Conservation (phyloP, 2,888 invertebrate species). For the Sarcophaga carnaria region DNA sequence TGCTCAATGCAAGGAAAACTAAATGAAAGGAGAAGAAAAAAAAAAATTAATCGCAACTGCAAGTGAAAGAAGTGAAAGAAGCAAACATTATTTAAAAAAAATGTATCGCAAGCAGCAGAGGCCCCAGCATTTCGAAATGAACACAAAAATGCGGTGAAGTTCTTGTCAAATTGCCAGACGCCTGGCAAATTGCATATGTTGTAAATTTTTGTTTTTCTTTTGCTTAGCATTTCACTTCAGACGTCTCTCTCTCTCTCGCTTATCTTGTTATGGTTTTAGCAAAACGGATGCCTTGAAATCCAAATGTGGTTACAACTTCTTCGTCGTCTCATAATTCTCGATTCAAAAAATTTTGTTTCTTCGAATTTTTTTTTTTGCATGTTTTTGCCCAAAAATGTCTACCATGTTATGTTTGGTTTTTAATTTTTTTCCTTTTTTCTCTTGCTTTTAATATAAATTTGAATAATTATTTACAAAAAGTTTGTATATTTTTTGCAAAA, state of each 20-base stretch:
- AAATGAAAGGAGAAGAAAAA: not conserved
- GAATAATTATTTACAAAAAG: constrained; percentile 55
- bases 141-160: constrained; percentile 54
- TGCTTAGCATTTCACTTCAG: not conserved
- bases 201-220: constrained; percentile 22
- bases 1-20: constrained; percentile 3
- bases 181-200: constrained; percentile 65
- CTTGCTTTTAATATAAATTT: constrained; percentile 53
- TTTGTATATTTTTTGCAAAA: constrained; percentile 39
- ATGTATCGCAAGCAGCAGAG: not conserved
- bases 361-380: not conserved
- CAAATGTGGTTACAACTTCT: not conserved
- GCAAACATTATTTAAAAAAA: not conserved
- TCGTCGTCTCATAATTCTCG: not conserved
- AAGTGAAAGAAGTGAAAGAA: constrained; percentile 24
- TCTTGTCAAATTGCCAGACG: constrained; percentile 59
- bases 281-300: no score
- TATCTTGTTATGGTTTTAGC: not conserved
- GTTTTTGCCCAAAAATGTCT: constrained; percentile 37
- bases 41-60: constrained; percentile 11
- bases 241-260: not conserved
- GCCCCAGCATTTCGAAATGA: not conserved
- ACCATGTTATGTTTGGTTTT: constrained; percentile 10
- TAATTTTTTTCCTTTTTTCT: not conserved
- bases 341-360: constrained; percentile 2